A percentile compares a stretch with the other conserved stretches of the same genome.
phyloP scores from a whole-genome alignment of 1,140 invertebrate genomes.

The Drosophila pectinifera region DNA sequence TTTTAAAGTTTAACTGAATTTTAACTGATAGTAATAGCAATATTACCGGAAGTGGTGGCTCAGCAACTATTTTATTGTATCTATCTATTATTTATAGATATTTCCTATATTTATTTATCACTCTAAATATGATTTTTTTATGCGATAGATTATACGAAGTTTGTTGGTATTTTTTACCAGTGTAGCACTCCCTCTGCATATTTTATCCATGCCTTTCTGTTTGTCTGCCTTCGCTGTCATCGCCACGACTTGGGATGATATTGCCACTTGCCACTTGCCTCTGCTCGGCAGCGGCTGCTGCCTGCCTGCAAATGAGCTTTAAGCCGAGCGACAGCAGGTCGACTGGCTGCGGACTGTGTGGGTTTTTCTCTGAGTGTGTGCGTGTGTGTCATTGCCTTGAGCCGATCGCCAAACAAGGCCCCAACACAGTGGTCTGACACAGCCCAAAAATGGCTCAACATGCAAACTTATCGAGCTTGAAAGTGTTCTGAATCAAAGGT shows the following conservation, averaged over 20 bases:
- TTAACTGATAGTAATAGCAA: too few relatives aligned
- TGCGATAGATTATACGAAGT: background rate
- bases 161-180: background rate
- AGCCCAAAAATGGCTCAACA: background rate
- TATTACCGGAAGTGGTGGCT: too few relatives aligned
- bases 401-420: slow-evolving; percentile 28
- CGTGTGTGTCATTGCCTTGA: slow-evolving; percentile 23
- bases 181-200: slow-evolving; percentile 16
- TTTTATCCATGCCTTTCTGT: slow-evolving; percentile 1
- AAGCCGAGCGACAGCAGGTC: slow-evolving; percentile 3
- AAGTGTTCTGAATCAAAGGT: background rate
- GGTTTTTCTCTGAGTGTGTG: slow-evolving; percentile 6
- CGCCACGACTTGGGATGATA: slow-evolving; percentile 56
- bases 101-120: background rate
- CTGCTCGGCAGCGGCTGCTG: slow-evolving; percentile 3
- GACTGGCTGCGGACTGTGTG: slow-evolving; percentile 1
- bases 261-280: slow-evolving; percentile 65
- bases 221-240: slow-evolving; percentile 33
- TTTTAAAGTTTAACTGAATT: background rate
- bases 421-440: slow-evolving; percentile 18
- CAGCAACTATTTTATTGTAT: background rate
- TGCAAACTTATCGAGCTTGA: background rate
- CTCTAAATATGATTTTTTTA: background rate
- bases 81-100: too few relatives aligned
- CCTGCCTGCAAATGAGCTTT: slow-evolving; percentile 1